Conservation (phyloP, 2,797 vertebrate species). For the Scolopax rusticola region DNA sequence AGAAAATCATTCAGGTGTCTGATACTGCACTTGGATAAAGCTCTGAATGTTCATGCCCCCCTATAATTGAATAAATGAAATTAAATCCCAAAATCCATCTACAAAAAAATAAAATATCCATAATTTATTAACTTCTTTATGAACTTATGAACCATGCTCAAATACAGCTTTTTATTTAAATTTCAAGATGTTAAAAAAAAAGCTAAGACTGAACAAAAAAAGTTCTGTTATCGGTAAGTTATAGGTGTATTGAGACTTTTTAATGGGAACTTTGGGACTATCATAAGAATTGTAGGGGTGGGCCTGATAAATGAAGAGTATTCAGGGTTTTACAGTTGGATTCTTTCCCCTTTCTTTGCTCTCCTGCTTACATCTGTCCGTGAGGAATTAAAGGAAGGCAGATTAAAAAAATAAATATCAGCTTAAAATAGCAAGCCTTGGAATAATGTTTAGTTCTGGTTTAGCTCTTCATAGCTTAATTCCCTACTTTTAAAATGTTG, state of each 20-base stretch:
- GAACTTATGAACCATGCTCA: background rate
- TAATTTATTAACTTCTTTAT: background rate
- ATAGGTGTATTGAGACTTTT: background rate
- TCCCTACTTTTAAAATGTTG: background rate
- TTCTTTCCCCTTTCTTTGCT: conserved; percentile 8
- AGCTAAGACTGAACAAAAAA: background rate
- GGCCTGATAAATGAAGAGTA: background rate
- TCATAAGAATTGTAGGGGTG: background rate
- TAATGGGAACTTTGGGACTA: background rate
- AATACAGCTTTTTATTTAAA: background rate
- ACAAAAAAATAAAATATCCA: background rate
- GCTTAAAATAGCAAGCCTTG: background rate
- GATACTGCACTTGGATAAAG: background rate
- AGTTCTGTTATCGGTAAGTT: background rate
- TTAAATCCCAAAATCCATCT: background rate
- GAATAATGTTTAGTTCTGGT: background rate
- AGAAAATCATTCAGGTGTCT: background rate
- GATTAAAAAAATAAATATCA: background rate
- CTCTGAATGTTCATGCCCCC: background rate
- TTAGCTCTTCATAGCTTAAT: background rate
- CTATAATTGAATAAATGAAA: background rate
- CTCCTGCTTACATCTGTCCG: background rate
- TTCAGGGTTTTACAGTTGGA: background rate
- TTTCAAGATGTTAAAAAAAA: background rate
- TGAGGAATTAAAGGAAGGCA: background rate